phyloP scores from a whole-genome alignment of 2,113 vertebrate genomes.

The Rhinopomastus cyanomelas region DNA sequence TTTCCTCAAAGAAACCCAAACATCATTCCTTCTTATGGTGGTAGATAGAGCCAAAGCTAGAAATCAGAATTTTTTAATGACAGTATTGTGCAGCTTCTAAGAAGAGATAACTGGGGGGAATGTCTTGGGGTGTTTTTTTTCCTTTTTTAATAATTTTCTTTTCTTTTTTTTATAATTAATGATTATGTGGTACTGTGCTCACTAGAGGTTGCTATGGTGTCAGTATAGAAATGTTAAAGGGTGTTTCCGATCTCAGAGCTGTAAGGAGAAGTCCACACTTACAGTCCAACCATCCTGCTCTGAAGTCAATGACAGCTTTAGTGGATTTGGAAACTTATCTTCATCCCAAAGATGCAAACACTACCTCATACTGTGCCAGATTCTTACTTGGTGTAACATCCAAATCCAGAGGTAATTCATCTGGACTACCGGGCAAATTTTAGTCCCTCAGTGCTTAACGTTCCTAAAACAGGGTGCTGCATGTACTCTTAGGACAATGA shows the following conservation, averaged over 20 bases:
- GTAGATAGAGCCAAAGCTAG: background rate
- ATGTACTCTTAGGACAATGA: background rate
- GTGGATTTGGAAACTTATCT: background rate
- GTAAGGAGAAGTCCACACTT: background rate
- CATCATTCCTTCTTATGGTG: background rate
- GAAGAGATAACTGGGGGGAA: fast-evolving
- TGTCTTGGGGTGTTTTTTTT: background rate
- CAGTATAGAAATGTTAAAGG: background rate
- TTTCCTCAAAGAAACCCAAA: slow-evolving; percentile 10
- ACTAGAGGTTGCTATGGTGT: background rate
- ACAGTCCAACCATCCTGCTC: background rate
- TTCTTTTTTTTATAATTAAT: background rate
- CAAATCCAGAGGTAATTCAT: background rate
- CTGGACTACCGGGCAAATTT: background rate
- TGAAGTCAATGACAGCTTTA: fast-evolving
- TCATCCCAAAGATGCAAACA: background rate
- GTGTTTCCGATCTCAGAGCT: background rate
- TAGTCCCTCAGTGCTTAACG: background rate
- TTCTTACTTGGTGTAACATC: background rate
- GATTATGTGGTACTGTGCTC: background rate
- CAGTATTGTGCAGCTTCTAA: background rate
- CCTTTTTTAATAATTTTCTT: background rate
- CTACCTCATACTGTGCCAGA: background rate
- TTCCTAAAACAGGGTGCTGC: background rate
- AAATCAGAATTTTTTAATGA: background rate